Base-by-base conservation (phyloP, 2,888 invertebrate genomes). In the Cephus nigrinus region DNA sequence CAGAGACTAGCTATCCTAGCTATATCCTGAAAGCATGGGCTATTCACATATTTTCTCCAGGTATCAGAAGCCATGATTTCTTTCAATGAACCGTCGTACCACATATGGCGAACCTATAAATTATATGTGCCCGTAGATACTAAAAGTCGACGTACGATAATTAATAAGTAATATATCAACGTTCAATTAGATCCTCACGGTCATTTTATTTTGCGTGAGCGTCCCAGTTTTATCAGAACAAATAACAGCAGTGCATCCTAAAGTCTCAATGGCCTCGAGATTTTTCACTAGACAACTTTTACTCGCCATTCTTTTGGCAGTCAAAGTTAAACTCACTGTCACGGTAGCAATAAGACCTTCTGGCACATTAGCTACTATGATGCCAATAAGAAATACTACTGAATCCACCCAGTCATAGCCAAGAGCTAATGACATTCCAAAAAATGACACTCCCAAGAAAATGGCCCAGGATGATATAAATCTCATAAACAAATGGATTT, bases 191-290 rank as follows among this genome's bases (percentile, higher is more conserved):
- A 76, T 23, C 31, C 95, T 94, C 1, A 96, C 95, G 11, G 93
- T 94, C 96, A 96, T 93, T 86, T 92, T 90, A 89, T 95, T 96
- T 90, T 95, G 94, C 1, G 96, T 96, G 75, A 96, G 92, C 12
- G 96, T 96, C 35, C 96, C 96, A 30, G 96, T 96, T 92, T 96
- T 96, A 88, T 96, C 96, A 1, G 96, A 96, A 91, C 96, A 96
- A 89, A 96, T 96, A 86, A 95, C 95, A 0, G 96, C 95, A 1
- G 96, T 96, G 4, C 96, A 96, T 4, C 96, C 96, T 30, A 96
- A 92, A 1, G 96, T 96, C 90, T 96, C 96, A 35, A 96, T 96
- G 77, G 96, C 95, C 91, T 96, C 95, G 86, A 96, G 91, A 85
- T 96, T 95, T 92, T 96, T 96, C n/a, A 96, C 96, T 34, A 96